Evolutionary conservation across 2,888 invertebrate species (phyloP).

Genomic region (Synergus umbraculus): DNA sequence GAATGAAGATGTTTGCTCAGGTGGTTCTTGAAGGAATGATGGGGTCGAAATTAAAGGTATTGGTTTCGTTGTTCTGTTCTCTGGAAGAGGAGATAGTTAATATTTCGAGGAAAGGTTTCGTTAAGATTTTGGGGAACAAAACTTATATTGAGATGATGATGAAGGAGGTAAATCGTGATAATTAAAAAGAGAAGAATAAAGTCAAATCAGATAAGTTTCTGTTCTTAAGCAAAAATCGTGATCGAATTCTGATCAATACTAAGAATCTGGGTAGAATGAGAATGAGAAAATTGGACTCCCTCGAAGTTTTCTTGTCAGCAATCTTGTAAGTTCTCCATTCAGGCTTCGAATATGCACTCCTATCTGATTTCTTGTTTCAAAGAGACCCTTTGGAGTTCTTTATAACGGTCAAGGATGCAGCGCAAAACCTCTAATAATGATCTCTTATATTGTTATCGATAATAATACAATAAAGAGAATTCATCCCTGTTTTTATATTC

Average conservation of each 20-base stretch:
- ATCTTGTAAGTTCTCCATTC: slow-evolving; percentile 1
- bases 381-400: slow-evolving; percentile 6
- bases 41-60: not conserved
- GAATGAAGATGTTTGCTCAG: slow-evolving; percentile 4
- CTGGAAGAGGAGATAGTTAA: not conserved
- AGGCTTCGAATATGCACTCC: not conserved
- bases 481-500: too few species aligned
- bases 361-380: slow-evolving; percentile 13
- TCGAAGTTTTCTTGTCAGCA: slow-evolving; percentile 17
- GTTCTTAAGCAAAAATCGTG: not conserved
- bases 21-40: not conserved
- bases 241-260: slow-evolving; percentile 14
- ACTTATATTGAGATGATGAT: not conserved
- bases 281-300: slow-evolving; percentile 20
- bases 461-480: not conserved
- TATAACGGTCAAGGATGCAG: not conserved
- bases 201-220: not conserved
- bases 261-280: not conserved
- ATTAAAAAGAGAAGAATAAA: not conserved
- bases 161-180: not conserved
- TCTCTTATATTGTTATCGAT: not conserved
- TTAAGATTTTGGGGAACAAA: not conserved
- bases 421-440: not conserved
- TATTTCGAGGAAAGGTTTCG: not conserved
- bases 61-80: not conserved